phyloP scores from a whole-genome alignment of 2,797 vertebrate genomes.

The Neosalanx taihuensis region DNA sequence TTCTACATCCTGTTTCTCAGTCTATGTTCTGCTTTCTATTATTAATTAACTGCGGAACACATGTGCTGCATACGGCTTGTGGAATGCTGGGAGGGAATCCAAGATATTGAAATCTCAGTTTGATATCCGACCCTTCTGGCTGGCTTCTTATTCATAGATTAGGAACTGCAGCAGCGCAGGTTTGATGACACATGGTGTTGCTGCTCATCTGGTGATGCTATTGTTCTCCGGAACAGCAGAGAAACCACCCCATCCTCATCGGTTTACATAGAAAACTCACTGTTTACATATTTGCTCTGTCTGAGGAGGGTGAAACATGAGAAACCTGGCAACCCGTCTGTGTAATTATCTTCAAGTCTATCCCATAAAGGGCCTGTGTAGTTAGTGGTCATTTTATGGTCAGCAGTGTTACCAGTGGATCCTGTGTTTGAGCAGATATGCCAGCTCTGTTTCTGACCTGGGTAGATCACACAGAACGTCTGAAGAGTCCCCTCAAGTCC shows the following conservation, averaged over 20 bases:
- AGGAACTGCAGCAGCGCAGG: not conserved
- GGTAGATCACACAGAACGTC: not conserved
- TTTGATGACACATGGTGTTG: slow-evolving; percentile 4
- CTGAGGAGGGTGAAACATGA: slow-evolving; percentile 18
- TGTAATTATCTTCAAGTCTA: slow-evolving; percentile 11
- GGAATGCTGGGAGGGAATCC: slow-evolving; percentile 21
- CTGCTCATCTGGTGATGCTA: slow-evolving; percentile 1
- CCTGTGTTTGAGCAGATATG: not conserved
- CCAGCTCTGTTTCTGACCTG: not conserved
- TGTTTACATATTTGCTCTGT: slow-evolving; percentile 12
- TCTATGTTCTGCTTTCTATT: slow-evolving; percentile 21
- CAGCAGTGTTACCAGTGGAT: not conserved
- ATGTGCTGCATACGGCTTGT: slow-evolving; percentile 10
- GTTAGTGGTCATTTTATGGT: not conserved
- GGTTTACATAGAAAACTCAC: not conserved
- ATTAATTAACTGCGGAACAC: slow-evolving; percentile 14
- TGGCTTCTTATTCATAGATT: not conserved
- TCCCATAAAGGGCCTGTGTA: slow-evolving; percentile 1
- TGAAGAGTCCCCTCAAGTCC: not conserved
- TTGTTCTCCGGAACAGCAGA: slow-evolving; percentile 1
- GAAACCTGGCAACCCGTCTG: slow-evolving; percentile 18
- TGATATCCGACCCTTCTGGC: slow-evolving; percentile 5
- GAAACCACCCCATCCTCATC: not conserved
- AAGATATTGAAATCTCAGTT: slow-evolving; percentile 19
- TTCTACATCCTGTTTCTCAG: not conserved